Evolutionary conservation across 2,888 invertebrate genomes (phyloP), one percentile per base, ranked within the genome.

Genomic region (Thereva unica): DNA sequence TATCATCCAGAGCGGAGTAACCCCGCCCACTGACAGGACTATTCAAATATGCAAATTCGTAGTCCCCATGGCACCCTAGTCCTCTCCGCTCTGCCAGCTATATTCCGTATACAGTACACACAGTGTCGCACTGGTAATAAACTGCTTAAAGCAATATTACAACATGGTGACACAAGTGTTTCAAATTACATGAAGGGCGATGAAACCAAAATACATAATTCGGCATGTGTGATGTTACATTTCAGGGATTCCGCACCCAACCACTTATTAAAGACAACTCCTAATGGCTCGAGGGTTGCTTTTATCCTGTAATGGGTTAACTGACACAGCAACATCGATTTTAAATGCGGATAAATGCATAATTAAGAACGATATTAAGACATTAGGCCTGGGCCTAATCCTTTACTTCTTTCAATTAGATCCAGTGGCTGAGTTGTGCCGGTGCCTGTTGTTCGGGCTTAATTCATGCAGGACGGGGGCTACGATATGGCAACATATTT

Each of bases 101-200:
- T 23, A n/a, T n/a, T n/a, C n/a, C 23, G 23, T 23, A n/a, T n/a
- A 23, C 23, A 23, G 23, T 23, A 23, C 23, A 23, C 23, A 23
- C 23, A 23, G 23, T 23, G 23, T 23, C 38, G 38, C 37, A 59
- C 49, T 35, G 64, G 56, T 56, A 67, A 63, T 67, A 67, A 64
- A 67, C 64, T 56, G 63, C 56, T 67, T 64, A 66, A 56, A 44
- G 64, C 47, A 49, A 59, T 59, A 59, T 59, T 59, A 59, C 59
- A 59, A 59, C 59, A 73, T 73, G 72, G 71, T 76, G 77, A 72
- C 78, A 76, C 78, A 78, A 78, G 78, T 78, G 78, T 75, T 77
- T 76, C 74, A 72, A 78, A 78, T 78, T 78, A 77, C 76, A 77
- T 73, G 72, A 71, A 70, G 71, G 34, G 52, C 37, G 37, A 57